phyloP scores from a whole-genome alignment of 2,888 invertebrate species.

The Holacanthella duospinosa region DNA sequence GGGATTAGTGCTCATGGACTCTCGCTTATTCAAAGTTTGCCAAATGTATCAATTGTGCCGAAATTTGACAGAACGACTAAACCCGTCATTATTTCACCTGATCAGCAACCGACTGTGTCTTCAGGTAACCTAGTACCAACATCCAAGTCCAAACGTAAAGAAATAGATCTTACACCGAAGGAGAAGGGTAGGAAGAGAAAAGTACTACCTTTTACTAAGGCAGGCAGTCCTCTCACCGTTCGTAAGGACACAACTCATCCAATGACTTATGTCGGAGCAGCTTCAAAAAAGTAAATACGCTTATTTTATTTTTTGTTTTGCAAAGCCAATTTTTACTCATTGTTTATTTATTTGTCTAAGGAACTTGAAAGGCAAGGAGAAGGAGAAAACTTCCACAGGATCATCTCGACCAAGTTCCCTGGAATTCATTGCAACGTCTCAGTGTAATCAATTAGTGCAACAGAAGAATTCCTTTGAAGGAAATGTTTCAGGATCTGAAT shows the following conservation, averaged over 20 bases:
- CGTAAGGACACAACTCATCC: slow-evolving; percentile 32
- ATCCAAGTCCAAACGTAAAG: neutral
- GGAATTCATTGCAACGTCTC: neutral
- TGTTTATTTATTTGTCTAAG: too few relatives aligned
- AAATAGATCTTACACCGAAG: slow-evolving; percentile 2
- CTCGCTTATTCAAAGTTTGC: slow-evolving; percentile 34
- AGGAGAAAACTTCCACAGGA: neutral
- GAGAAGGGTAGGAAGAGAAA: slow-evolving; percentile 19
- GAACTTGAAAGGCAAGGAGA: neutral
- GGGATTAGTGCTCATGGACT: slow-evolving; percentile 18
- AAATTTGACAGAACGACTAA: slow-evolving; percentile 34
- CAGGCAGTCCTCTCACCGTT: slow-evolving; percentile 35
- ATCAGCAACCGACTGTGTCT: slow-evolving; percentile 13
- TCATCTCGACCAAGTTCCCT: neutral
- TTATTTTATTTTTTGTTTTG: neutral
- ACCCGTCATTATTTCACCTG: slow-evolving; percentile 12
- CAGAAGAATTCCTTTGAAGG: neutral
- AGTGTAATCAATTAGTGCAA: too few relatives aligned
- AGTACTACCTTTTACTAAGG: slow-evolving; percentile 22
- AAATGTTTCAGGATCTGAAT: too few relatives aligned
- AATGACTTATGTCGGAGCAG: slow-evolving; percentile 23
- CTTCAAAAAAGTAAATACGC: slow-evolving; percentile 24
- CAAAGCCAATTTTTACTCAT: too few relatives aligned
- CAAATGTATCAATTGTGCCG: slow-evolving; percentile 37
- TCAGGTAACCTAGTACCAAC: neutral